phyloP scores from a whole-genome alignment of 30 jellyfish, hydroid and myxozoan species.

The Nemopilema nomurai region DNA sequence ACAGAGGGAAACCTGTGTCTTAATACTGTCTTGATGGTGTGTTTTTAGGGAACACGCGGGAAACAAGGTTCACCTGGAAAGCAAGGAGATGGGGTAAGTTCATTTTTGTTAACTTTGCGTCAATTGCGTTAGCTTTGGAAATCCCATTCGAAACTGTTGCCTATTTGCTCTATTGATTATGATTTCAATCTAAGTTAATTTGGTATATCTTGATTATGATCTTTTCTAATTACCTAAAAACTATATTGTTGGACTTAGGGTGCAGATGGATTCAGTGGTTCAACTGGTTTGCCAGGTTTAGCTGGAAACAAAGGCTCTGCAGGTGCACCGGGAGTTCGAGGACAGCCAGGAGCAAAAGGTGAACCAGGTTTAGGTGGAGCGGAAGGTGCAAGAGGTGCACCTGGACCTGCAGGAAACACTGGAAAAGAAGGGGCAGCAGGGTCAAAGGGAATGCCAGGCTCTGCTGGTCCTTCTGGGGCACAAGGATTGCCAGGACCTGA shows the following conservation, averaged over 20 bases:
- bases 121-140: no score
- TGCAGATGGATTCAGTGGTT: conserved; percentile 46
- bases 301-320: conserved; percentile 84
- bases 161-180: no score
- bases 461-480: conserved; percentile 94
- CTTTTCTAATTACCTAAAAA: not conserved
- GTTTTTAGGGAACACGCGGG: conserved; percentile 82
- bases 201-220: not conserved
- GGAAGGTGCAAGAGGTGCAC: conserved; percentile 82
- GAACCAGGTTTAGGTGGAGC: conserved; percentile 80
- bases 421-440: conserved; percentile 92
- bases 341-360: conserved; percentile 85
- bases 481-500: conserved; percentile 89
- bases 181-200: no score
- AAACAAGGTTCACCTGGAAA: conserved; percentile 85
- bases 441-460: conserved; percentile 84
- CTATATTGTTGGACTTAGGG: conserved; percentile 17
- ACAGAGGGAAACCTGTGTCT: no score
- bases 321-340: conserved; percentile 88
- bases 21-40: not conserved
- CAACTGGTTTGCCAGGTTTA: conserved; percentile 84
- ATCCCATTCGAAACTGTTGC: no score
- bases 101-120: not conserved
- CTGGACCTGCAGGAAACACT: conserved; percentile 81
- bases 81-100: conserved; percentile 77